Conservation (phyloP, 2,113 vertebrate genomes). For the Petroica traversi region DNA sequence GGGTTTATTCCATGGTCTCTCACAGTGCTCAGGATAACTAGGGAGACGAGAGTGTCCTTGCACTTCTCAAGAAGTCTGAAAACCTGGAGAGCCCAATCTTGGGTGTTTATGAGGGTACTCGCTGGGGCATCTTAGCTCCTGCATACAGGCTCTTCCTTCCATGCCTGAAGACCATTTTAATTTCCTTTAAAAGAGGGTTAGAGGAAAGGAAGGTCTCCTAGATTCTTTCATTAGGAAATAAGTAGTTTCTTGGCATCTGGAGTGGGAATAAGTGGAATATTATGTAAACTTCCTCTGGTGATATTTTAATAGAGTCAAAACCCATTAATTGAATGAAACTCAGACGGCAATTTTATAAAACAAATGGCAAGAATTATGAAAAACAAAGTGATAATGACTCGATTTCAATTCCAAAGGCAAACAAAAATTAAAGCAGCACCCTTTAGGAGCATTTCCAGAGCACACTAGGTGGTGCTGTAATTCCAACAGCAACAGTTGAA, state of each 20-base stretch:
- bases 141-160: neutral
- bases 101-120: neutral
- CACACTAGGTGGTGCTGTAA: slow-evolving; percentile 77
- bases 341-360: neutral
- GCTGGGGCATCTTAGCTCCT: neutral
- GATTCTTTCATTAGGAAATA: neutral
- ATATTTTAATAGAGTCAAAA: neutral
- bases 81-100: neutral
- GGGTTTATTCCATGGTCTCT: neutral
- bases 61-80: neutral
- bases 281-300: neutral
- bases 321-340: neutral
- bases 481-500: neutral
- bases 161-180: neutral
- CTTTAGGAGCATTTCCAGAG: neutral
- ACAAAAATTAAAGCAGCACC: neutral
- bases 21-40: neutral
- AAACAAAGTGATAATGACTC: neutral
- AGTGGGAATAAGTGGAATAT: neutral
- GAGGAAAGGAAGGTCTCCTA: neutral
- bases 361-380: neutral
- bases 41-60: neutral
- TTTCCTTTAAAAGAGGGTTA: neutral
- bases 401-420: neutral
- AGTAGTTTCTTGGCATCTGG: neutral